These are phyloP conservation scores for Bovichtus diacanthus DNA, from an alignment of 2,797 vertebrate genomes.

Conservation along the genomic window DNA sequence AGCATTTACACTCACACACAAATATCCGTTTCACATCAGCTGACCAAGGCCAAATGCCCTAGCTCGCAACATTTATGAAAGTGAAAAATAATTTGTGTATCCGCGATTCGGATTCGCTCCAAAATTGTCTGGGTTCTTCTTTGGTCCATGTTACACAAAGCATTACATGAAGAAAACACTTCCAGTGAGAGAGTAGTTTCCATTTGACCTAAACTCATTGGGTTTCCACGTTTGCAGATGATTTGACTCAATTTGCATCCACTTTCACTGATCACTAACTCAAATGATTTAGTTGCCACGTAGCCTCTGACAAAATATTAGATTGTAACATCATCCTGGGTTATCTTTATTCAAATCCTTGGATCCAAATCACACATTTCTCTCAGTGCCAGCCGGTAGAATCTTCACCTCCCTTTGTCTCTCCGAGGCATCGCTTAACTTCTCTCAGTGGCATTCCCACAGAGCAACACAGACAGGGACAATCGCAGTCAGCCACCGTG, in stretches of 20 bases:
- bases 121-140: too few species aligned
- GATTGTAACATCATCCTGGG: neutral
- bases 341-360: neutral
- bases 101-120: too few species aligned
- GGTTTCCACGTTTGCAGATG: neutral
- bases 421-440: neutral
- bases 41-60: too few species aligned
- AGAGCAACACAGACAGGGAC: conserved; percentile 4
- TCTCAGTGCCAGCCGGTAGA: neutral
- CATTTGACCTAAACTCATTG: neutral
- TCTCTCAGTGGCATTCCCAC: neutral
- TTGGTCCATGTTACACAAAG: too few species aligned
- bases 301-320: neutral
- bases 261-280: neutral
- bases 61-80: too few species aligned
- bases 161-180: too few species aligned
- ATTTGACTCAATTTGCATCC: conserved; percentile 2
- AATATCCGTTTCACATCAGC: too few species aligned
- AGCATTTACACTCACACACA: too few species aligned
- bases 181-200: too few species aligned
- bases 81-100: too few species aligned
- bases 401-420: conserved; percentile 5
- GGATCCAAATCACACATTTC: neutral
- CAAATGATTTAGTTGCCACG: neutral
- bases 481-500: neutral